Conservation (phyloP, 2,797 vertebrate species). For the Pangasius larnaudii region DNA sequence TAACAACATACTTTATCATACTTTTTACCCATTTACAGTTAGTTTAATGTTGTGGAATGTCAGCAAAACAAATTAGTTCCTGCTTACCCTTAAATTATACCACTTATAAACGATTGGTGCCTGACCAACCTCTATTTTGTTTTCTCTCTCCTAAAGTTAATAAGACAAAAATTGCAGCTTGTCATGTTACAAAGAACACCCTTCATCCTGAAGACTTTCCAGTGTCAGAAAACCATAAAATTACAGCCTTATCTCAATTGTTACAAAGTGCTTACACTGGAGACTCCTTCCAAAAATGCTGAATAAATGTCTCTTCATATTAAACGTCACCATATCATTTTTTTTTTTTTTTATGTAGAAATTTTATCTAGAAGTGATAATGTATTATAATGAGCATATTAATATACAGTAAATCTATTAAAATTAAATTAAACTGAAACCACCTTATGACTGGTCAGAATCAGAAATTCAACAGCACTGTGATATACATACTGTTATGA, state of each 20-base stretch:
- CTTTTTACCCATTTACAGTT: not conserved
- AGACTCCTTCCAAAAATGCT: not conserved
- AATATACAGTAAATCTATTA: not conserved
- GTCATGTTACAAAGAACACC: not conserved
- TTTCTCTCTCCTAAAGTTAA: not conserved
- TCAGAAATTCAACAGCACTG: not conserved
- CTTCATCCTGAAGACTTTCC: not conserved
- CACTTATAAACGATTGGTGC: not conserved
- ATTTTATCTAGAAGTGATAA: not conserved
- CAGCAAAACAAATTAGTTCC: not conserved
- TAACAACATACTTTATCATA: not conserved
- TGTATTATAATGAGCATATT: not conserved
- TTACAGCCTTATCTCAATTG: not conserved
- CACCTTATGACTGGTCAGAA: not conserved
- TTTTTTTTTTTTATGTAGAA: too few relatives aligned
- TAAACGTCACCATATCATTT: not conserved
- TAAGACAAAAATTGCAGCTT: not conserved
- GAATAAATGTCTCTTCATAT: not conserved
- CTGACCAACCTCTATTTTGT: not conserved
- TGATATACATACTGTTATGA: not conserved
- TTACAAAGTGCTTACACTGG: not conserved
- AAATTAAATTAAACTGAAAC: not conserved
- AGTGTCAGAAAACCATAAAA: not conserved
- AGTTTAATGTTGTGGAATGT: not conserved
- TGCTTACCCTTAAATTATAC: not conserved